A percentile compares a stretch with the other conserved stretches of the same genome.
Evolutionary conservation across 2,888 invertebrate genomes (phyloP).

Genomic region (Eledone cirrhosa): DNA sequence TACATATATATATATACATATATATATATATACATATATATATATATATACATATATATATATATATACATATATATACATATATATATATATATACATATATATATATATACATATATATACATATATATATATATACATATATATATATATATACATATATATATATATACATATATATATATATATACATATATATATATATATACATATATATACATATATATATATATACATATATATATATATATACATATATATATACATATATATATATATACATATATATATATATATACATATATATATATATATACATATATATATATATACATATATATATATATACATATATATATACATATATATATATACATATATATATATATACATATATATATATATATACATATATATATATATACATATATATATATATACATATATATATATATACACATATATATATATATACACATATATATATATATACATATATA

Average conservation of each 20-base stretch:
- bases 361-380: neutral
- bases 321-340: neutral
- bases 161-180: neutral
- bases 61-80: too few relatives aligned
- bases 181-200: neutral
- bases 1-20: too few relatives aligned
- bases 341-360: slow-evolving; percentile 14
- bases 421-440: slow-evolving; percentile 15
- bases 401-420: slow-evolving; percentile 15
- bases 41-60: too few relatives aligned
- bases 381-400: slow-evolving; percentile 11
- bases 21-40: too few relatives aligned
- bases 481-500: slow-evolving; percentile 2
- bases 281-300: neutral
- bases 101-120: neutral
- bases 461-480: slow-evolving; percentile 21
- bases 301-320: neutral
- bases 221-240: neutral
- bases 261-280: neutral
- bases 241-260: neutral
- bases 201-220: neutral
- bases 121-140: neutral
- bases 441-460: slow-evolving; percentile 26
- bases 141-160: neutral
- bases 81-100: neutral